Conservation (phyloP, 2,113 vertebrate species). For the Oreamnos americanus region DNA sequence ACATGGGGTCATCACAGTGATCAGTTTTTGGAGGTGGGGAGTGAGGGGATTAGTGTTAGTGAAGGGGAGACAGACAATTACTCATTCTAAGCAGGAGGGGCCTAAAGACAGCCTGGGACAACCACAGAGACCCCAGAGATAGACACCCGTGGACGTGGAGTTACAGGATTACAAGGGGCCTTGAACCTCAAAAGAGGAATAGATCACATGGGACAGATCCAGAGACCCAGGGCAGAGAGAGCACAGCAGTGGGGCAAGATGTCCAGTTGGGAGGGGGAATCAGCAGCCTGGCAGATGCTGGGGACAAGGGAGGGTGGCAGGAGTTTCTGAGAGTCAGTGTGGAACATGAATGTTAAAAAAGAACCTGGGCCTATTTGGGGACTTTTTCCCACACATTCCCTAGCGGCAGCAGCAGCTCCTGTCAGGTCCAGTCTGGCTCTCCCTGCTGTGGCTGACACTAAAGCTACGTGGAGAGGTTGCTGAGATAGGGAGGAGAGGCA, state of each 20-base stretch:
- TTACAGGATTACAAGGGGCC: background rate
- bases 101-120: background rate
- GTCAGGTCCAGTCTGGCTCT: background rate
- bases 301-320: background rate
- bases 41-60: background rate
- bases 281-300: background rate
- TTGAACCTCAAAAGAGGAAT: background rate
- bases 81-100: background rate
- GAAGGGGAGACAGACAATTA: background rate
- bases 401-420: background rate
- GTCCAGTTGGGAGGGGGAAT: background rate
- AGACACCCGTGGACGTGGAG: background rate
- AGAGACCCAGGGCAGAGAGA: background rate
- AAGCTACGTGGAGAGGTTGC: background rate
- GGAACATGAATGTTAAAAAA: background rate
- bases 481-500: background rate
- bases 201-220: background rate
- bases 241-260: background rate
- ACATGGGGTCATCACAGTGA: background rate
- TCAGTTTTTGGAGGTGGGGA: background rate
- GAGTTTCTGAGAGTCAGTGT: background rate
- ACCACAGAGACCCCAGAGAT: background rate
- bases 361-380: background rate
- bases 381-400: background rate
- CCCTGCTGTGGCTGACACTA: background rate